phyloP scores from a whole-genome alignment of 2,113 vertebrate species.

The Phylloscopus trochiloides region DNA sequence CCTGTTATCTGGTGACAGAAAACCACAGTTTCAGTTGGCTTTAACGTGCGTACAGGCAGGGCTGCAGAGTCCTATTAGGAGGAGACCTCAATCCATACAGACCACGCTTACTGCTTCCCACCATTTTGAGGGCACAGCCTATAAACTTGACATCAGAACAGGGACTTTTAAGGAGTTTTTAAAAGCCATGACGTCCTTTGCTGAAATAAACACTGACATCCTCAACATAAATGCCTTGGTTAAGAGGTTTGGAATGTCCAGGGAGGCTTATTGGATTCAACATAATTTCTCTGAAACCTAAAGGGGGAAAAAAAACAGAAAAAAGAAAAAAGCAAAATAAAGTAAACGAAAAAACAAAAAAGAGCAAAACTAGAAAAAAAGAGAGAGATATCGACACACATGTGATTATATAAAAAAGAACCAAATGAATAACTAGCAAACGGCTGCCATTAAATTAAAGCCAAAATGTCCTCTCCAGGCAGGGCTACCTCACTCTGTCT shows the following conservation, averaged over 20 bases:
- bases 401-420: conserved; percentile 66
- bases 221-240: conserved; percentile 86
- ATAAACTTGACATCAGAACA: conserved; percentile 78
- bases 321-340: conserved; percentile 80
- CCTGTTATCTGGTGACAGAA: conserved; percentile 73
- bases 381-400: conserved; percentile 63
- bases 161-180: conserved; percentile 79
- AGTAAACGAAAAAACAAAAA: conserved; percentile 77
- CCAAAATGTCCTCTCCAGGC: conserved; percentile 18
- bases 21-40: conserved; percentile 62
- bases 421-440: conserved; percentile 64
- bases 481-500: background rate
- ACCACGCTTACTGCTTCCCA: conserved; percentile 75
- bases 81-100: conserved; percentile 76
- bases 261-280: conserved; percentile 88
- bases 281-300: conserved; percentile 90
- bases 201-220: conserved; percentile 89
- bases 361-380: conserved; percentile 79
- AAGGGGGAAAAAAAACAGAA: conserved; percentile 78
- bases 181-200: conserved; percentile 89
- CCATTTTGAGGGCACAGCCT: conserved; percentile 79
- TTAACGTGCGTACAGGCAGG: conserved; percentile 63
- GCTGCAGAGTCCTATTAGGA: conserved; percentile 72
- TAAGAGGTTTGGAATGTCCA: conserved; percentile 86
- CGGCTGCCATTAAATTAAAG: conserved; percentile 45